Conservation (phyloP, 2,888 invertebrate species). For the Drymonia ruficornis region DNA sequence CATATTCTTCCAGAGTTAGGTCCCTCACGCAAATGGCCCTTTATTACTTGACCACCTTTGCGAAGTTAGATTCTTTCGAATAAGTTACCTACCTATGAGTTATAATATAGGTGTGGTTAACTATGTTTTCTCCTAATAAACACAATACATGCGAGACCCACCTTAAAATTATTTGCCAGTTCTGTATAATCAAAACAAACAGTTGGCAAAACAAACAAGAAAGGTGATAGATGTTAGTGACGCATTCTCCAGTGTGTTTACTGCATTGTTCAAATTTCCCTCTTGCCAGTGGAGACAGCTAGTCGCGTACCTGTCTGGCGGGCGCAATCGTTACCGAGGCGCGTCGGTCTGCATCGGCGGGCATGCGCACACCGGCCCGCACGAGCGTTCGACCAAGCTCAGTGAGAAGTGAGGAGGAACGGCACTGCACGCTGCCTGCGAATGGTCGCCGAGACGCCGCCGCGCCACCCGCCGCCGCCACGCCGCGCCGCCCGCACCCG, state of each 20-base stretch:
- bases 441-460: constrained; percentile 59
- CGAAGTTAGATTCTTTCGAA: no score
- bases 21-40: no score
- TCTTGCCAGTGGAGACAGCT: constrained; percentile 74
- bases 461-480: constrained; percentile 74
- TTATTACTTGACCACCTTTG: no score
- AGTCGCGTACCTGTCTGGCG: constrained; percentile 76
- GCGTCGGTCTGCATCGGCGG: constrained; percentile 78
- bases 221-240: constrained; percentile 42
- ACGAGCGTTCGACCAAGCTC: constrained; percentile 58
- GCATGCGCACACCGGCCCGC: constrained; percentile 72
- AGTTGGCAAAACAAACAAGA: constrained; percentile 41
- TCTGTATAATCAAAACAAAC: constrained; percentile 26
- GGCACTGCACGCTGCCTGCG: constrained; percentile 61
- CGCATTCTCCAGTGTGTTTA: constrained; percentile 57
- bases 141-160: no score
- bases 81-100: no score
- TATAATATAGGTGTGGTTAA: no score
- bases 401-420: constrained; percentile 72
- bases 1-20: no score
- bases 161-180: background rate
- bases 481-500: constrained; percentile 74
- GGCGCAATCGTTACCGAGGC: constrained; percentile 79
- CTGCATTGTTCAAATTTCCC: constrained; percentile 77
- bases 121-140: no score